These are phyloP conservation scores for Anhinga rufa DNA, from an alignment of 2,113 vertebrate species.

Conservation along the genomic window DNA sequence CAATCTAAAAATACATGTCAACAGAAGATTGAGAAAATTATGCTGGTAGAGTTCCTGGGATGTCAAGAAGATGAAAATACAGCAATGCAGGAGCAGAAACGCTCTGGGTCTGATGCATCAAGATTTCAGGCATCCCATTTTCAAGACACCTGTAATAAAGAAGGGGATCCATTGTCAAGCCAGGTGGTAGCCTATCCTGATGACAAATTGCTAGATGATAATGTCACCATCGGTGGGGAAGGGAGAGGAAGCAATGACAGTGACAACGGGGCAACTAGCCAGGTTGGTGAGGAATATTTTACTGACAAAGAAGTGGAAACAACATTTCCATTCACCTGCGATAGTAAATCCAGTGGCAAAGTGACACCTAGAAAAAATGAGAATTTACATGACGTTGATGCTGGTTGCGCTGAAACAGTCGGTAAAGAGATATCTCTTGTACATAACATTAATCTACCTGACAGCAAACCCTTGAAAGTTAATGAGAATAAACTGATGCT, in stretches of 20 bases:
- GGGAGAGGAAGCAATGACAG: neutral
- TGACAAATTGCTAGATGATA: neutral
- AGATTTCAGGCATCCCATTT: neutral
- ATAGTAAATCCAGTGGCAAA: neutral
- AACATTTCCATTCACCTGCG: neutral
- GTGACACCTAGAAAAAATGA: neutral
- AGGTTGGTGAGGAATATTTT: neutral
- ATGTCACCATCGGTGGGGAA: neutral
- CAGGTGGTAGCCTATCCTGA: neutral
- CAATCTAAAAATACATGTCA: conserved; percentile 36
- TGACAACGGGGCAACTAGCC: neutral
- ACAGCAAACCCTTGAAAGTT: neutral
- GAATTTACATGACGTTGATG: neutral
- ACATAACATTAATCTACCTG: neutral
- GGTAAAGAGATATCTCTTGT: neutral
- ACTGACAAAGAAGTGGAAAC: neutral
- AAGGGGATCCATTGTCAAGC: neutral
- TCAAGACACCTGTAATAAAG: neutral
- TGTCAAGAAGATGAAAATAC: neutral
- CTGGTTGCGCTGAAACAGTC: neutral
- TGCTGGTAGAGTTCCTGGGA: neutral
- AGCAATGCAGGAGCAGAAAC: neutral
- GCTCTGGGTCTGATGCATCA: neutral
- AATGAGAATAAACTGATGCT: neutral
- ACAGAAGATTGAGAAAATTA: conserved; percentile 43